These are phyloP conservation scores for Heliconius ismenius DNA, from an alignment of 2,888 invertebrate species.

Conservation along the genomic window DNA sequence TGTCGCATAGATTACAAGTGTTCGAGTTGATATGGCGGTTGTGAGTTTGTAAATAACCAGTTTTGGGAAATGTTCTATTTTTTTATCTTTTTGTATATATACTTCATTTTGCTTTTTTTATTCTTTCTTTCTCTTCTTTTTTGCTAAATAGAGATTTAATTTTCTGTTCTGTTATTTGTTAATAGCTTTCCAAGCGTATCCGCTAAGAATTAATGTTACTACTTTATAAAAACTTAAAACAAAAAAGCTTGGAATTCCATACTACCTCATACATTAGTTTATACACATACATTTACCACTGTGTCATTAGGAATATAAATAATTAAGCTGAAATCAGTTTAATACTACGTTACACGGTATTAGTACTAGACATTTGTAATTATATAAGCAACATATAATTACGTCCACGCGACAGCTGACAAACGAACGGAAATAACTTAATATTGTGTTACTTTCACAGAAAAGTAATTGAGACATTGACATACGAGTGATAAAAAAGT, in stretches of 20 bases:
- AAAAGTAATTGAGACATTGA: not conserved
- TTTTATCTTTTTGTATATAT: too few relatives aligned
- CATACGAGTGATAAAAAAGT: not conserved
- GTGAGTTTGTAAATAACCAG: not conserved
- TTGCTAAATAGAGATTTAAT: too few relatives aligned
- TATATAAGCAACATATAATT: slow-evolving; percentile 9
- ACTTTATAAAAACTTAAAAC: not conserved
- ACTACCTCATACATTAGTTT: not conserved
- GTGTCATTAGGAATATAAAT: not conserved
- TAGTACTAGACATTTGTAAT: slow-evolving; percentile 14
- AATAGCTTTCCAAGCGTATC: too few relatives aligned
- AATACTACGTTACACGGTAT: slow-evolving; percentile 7
- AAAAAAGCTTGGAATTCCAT: not conserved
- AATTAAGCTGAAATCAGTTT: slow-evolving; percentile 1
- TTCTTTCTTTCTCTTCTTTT: too few relatives aligned
- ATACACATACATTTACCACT: not conserved
- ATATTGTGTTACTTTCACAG: not conserved
- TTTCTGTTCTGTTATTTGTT: too few relatives aligned
- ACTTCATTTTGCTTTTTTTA: too few relatives aligned
- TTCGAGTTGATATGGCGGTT: not conserved
- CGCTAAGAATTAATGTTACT: too few relatives aligned
- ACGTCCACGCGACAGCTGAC: slow-evolving; percentile 4
- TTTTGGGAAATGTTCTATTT: too few relatives aligned
- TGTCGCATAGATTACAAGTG: not conserved
- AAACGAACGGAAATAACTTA: not conserved